Evolutionary conservation across 1,140 invertebrate genomes (phyloP).

Genomic region (Cardiocondyla obscurior): DNA sequence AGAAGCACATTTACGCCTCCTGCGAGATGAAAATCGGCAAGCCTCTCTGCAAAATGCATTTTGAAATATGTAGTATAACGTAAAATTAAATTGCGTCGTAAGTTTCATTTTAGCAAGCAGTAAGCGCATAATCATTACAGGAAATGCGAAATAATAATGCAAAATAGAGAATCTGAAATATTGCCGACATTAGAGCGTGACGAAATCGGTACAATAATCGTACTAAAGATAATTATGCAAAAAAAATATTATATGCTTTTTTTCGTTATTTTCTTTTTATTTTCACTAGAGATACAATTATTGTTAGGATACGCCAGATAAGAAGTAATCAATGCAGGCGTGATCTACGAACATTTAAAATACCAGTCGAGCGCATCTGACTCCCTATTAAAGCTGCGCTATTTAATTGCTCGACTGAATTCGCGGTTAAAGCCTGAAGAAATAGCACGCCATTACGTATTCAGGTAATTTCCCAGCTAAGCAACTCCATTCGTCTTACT

Average conservation of each 20-base stretch:
- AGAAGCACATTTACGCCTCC: background rate
- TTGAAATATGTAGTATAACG: background rate
- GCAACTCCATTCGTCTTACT: constrained; percentile 69
- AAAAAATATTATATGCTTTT: background rate
- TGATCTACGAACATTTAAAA: constrained; percentile 10
- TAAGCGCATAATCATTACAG: background rate
- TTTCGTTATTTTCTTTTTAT: background rate
- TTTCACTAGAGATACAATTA: background rate
- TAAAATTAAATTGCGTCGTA: constrained; percentile 24
- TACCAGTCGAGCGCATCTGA: background rate
- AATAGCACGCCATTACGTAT: constrained; percentile 60
- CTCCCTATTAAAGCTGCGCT: constrained; percentile 7
- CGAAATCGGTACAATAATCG: background rate
- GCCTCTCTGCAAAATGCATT: constrained; percentile 3
- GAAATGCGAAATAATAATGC: background rate
- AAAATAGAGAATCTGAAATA: constrained; percentile 1
- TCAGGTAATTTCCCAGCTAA: constrained; percentile 67
- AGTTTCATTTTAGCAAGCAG: background rate
- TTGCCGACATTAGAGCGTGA: background rate
- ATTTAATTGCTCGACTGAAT: constrained; percentile 43
- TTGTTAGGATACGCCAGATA: background rate
- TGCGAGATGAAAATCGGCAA: constrained; percentile 18
- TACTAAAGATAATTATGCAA: background rate
- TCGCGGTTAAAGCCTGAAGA: constrained; percentile 35
- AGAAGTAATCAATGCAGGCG: background rate